phyloP scores from a whole-genome alignment of 2,888 invertebrate genomes.

The Tenodera sinensis region DNA sequence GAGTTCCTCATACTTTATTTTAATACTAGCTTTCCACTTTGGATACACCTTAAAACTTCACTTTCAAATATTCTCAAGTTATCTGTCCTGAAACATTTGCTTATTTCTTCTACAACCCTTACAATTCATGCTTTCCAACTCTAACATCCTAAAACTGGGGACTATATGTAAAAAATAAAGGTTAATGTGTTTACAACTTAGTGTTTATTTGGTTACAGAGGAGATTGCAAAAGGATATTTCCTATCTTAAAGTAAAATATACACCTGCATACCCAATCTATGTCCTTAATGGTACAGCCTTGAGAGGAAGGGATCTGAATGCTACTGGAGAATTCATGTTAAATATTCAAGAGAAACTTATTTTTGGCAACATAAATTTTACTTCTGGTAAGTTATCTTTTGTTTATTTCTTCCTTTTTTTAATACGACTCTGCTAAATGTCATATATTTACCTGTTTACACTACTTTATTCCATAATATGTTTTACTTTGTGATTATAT shows the following conservation, averaged over 20 bases:
- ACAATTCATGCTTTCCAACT: too few species aligned
- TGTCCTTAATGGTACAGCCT: constrained; percentile 55
- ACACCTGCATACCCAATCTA: constrained; percentile 51
- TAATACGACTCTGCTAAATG: too few species aligned
- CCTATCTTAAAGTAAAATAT: constrained; percentile 53
- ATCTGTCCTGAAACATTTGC: too few species aligned
- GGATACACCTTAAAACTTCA: too few species aligned
- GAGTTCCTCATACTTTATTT: too few species aligned
- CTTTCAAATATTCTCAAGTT: too few species aligned
- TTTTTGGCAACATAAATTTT: constrained; percentile 65
- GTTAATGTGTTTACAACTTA: not conserved
- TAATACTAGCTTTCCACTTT: too few species aligned
- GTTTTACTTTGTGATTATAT: too few species aligned
- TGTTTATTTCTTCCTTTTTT: not conserved
- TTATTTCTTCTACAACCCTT: too few species aligned
- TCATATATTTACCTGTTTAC: too few species aligned
- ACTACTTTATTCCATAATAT: too few species aligned
- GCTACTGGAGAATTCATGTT: constrained; percentile 57
- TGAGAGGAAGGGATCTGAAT: constrained; percentile 56
- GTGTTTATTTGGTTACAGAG: constrained; percentile 56
- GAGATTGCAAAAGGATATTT: constrained; percentile 55
- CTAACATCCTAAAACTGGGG: too few species aligned
- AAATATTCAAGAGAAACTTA: constrained; percentile 55
- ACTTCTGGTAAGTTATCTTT: constrained; percentile 52
- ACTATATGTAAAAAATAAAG: not conserved